Base-by-base conservation (phyloP, 1,140 invertebrate species). In the Drosophila punjabiensis region DNA sequence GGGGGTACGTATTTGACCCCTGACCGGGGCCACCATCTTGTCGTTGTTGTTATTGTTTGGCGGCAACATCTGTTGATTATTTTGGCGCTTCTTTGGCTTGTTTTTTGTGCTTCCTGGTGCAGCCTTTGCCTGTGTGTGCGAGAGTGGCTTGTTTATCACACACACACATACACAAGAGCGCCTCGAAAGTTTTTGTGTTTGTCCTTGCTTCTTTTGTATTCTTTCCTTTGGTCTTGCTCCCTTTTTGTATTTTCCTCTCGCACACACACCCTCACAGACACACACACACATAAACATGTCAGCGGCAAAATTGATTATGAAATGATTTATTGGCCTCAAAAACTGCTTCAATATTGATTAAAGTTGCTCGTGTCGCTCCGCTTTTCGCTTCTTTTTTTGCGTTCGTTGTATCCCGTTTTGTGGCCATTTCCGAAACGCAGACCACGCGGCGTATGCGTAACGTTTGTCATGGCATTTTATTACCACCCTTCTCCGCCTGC, bases 311-410 rank as follows among this genome's bases (percentile, higher is more conserved):
- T 89, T 89, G 85, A 89, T 89, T 89, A 89, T 89, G 86, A 89
- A 90, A 89, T 89, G 85, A 89, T 89, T 89, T 89, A 89, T 89
- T 89, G 85, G 85, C 79, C 81, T 90, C 85, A 90, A 89, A 89
- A 89, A 90, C 76, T 86, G 85, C 85, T 89, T 90, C 85, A 90
- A 90, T 89, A 89, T 89, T 89, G 86, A 89, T 89, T 90, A 89
- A 89, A 89, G 85, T 84, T 85, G 67, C 81, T 79, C 9, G 74
- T 66, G 50, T 33, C 35, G n/a, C 43, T 35, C 32, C 32, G 33
- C 24, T 18, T 30, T 50, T 14, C 14, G 3, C 4, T 20, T 16
- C 60, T 59, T 48, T 71, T 59, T 41, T 28, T 3, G 33, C n/a
- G 24, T 18, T 41, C 32, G 11, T 48, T 18, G 16, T 52, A 11